Percentiles rank a stretch among this genome's conserved stretches.
phyloP scores from a whole-genome alignment of 2,888 invertebrate species.

The Automeris io region DNA sequence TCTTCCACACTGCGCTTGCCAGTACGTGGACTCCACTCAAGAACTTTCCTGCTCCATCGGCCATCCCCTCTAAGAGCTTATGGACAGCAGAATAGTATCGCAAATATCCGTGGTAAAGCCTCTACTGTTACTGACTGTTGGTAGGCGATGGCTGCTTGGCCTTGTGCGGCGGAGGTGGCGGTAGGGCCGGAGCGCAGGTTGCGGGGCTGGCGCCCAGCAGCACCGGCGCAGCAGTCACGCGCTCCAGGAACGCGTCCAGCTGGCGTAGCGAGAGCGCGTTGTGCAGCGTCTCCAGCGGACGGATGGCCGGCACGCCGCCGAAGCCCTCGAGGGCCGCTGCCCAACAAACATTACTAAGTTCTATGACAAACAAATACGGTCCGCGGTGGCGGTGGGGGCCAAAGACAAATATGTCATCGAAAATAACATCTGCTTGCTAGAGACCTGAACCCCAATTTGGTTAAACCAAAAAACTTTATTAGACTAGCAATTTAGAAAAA shows the following conservation, averaged over 20 bases:
- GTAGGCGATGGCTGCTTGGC: conserved; percentile 56
- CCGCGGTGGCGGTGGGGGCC: no score
- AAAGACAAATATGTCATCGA: no score
- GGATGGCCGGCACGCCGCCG: conserved; percentile 95
- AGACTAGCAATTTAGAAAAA: no score
- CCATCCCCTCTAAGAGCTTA: no score
- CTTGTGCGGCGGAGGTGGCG: conserved; percentile 61
- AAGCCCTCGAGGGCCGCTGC: conserved; percentile 87
- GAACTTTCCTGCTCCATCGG: no score
- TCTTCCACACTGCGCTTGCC: no score
- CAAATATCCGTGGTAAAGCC: neutral
- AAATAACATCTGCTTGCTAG: no score
- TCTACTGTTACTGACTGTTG: conserved; percentile 41
- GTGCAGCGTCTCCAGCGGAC: conserved; percentile 97
- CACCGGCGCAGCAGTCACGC: conserved; percentile 85
- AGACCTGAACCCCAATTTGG: no score
- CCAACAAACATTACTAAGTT: conserved; percentile 8
- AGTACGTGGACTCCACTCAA: no score
- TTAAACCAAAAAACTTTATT: no score
- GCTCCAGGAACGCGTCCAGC: conserved; percentile 92
- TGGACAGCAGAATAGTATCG: no score
- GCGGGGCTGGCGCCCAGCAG: conserved; percentile 85
- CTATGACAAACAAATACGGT: no score
- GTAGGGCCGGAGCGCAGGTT: conserved; percentile 77
- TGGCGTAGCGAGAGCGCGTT: conserved; percentile 96